Evolutionary conservation across 2,113 vertebrate genomes (phyloP).

Genomic region (Urocitellus parryii): DNA sequence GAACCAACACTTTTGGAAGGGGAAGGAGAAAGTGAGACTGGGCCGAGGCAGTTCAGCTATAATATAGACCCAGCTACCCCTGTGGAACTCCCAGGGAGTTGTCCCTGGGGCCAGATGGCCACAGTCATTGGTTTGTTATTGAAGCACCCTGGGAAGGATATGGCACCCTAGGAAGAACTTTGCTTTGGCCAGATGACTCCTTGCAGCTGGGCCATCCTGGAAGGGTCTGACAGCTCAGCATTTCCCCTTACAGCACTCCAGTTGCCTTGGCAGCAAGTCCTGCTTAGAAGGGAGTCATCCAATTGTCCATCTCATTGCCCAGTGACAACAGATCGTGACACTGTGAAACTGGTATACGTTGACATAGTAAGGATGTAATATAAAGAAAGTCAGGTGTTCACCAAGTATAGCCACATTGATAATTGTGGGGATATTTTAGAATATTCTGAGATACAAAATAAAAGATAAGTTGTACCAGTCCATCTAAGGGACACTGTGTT

Average conservation of each 20-base stretch:
- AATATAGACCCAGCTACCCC: rapidly evolving
- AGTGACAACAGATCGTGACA: too few species aligned
- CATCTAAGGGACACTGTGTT: background rate
- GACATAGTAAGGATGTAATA: background rate
- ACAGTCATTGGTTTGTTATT: background rate
- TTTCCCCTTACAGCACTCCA: background rate
- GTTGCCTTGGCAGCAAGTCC: background rate
- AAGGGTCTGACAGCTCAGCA: background rate
- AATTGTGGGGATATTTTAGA: background rate
- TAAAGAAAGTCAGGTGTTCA: background rate
- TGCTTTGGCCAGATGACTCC: background rate
- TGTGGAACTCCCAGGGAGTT: background rate
- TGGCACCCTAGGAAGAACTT: background rate
- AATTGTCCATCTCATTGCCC: background rate
- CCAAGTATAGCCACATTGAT: background rate
- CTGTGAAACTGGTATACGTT: background rate
- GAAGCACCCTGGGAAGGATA: background rate
- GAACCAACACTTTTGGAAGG: background rate
- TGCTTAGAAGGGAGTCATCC: background rate
- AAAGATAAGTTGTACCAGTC: background rate
- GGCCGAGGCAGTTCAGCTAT: background rate
- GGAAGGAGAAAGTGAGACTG: background rate
- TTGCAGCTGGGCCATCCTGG: background rate
- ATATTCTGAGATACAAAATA: background rate
- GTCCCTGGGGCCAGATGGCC: background rate